These are phyloP conservation scores for Lasius platythorax DNA, from an alignment of 2,888 invertebrate genomes.

Conservation along the genomic window DNA sequence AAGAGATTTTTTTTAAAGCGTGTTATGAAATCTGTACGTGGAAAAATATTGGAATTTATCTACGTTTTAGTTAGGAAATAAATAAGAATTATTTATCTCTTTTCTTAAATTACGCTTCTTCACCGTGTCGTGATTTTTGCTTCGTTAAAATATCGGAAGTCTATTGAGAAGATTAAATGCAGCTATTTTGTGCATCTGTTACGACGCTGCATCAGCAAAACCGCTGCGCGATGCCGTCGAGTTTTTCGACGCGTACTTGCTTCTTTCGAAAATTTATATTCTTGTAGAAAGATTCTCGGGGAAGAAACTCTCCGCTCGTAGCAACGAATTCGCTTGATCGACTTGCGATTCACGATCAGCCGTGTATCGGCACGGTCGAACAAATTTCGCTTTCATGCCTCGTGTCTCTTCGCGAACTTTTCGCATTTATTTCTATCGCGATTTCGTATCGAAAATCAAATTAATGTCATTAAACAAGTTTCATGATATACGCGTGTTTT, in stretches of 20 bases:
- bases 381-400: slow-evolving; percentile 17
- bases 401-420: slow-evolving; percentile 26
- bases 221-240: background rate
- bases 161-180: slow-evolving; percentile 28
- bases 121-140: background rate
- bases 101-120: slow-evolving; percentile 35
- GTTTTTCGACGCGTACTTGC: slow-evolving; percentile 9
- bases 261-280: slow-evolving; percentile 39
- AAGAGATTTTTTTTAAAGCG: background rate
- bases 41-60: background rate
- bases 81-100: background rate
- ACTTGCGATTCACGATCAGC: background rate
- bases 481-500: background rate
- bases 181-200: slow-evolving; percentile 30
- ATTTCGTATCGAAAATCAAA: background rate
- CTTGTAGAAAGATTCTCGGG: background rate
- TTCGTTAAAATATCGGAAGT: background rate
- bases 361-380: slow-evolving; percentile 1
- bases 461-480: background rate
- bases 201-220: slow-evolving; percentile 9
- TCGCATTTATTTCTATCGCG: slow-evolving; percentile 8
- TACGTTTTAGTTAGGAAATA: background rate
- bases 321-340: slow-evolving; percentile 26
- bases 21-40: background rate
- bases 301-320: background rate